Conservation (phyloP, 2,888 invertebrate species). For the Trissolcus brochymenae region DNA sequence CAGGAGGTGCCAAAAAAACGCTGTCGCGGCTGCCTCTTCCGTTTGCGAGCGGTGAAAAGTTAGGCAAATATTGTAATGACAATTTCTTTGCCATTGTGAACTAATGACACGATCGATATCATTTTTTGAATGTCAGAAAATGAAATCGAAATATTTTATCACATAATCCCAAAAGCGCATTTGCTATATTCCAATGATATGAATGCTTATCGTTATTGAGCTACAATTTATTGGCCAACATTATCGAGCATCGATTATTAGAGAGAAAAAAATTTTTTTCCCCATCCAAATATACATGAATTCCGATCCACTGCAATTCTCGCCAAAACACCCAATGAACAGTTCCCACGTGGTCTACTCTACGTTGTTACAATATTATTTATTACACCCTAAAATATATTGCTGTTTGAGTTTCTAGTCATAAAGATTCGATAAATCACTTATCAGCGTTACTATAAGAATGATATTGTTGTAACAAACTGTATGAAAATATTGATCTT, state of each 20-base stretch:
- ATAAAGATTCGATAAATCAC: constrained; percentile 45
- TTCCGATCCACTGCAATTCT: constrained; percentile 55
- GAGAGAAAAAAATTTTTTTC: constrained; percentile 67
- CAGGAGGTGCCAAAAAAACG: constrained; percentile 62
- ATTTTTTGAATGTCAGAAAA: constrained; percentile 22
- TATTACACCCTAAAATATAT: constrained; percentile 45
- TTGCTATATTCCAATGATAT: constrained; percentile 70
- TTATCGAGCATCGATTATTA: constrained; percentile 75
- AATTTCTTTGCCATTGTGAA: background rate
- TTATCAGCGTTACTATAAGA: background rate
- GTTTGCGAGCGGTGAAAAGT: constrained; percentile 14
- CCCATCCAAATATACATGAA: constrained; percentile 64
- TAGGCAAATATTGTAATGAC: constrained; percentile 18
- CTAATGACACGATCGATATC: background rate
- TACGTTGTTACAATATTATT: constrained; percentile 46
- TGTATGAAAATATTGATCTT: background rate
- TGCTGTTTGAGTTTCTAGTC: constrained; percentile 38
- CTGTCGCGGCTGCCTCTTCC: constrained; percentile 46
- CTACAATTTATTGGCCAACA: constrained; percentile 73
- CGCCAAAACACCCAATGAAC: constrained; percentile 42
- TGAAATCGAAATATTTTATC: constrained; percentile 54
- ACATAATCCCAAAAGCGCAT: constrained; percentile 69
- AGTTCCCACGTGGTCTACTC: constrained; percentile 54
- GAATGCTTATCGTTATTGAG: constrained; percentile 72
- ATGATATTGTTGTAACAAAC: no score